Percentiles rank a stretch among this genome's conserved stretches.
Evolutionary conservation across 2,113 vertebrate species (phyloP).

Genomic region (Mixornis gularis): DNA sequence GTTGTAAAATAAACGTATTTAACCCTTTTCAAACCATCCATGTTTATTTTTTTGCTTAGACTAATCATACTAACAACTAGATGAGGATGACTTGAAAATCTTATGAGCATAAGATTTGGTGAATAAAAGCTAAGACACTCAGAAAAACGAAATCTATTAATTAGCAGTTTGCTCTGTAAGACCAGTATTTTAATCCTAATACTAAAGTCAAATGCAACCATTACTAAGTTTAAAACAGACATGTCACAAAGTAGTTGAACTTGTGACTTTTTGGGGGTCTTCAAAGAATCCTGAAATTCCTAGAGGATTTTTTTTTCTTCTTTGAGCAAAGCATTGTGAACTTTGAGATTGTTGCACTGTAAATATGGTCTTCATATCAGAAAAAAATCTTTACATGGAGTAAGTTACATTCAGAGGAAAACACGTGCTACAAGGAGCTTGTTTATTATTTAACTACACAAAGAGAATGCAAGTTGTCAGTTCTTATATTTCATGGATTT

Average conservation of each 20-base stretch:
- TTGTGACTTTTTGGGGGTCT: background rate
- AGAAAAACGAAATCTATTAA: background rate
- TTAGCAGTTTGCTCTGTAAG: background rate
- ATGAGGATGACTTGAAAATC: background rate
- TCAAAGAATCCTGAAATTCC: background rate
- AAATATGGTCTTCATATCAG: background rate
- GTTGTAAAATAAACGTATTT: background rate
- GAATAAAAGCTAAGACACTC: background rate
- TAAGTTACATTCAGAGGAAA: background rate
- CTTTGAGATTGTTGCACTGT: background rate
- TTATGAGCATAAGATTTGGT: background rate
- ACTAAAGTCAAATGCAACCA: background rate
- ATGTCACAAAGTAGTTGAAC: background rate
- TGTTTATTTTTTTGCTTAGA: background rate
- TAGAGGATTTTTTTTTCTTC: background rate
- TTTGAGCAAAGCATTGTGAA: background rate
- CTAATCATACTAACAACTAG: background rate
- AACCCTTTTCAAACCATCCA: background rate
- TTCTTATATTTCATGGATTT: background rate
- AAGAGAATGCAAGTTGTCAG: background rate
- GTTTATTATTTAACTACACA: background rate
- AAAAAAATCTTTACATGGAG: background rate
- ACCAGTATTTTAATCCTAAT: background rate
- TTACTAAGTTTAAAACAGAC: background rate
- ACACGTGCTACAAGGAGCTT: background rate